Evolutionary conservation across 1,140 invertebrate genomes (phyloP).

Genomic region (Sweltsa coloradensis): DNA sequence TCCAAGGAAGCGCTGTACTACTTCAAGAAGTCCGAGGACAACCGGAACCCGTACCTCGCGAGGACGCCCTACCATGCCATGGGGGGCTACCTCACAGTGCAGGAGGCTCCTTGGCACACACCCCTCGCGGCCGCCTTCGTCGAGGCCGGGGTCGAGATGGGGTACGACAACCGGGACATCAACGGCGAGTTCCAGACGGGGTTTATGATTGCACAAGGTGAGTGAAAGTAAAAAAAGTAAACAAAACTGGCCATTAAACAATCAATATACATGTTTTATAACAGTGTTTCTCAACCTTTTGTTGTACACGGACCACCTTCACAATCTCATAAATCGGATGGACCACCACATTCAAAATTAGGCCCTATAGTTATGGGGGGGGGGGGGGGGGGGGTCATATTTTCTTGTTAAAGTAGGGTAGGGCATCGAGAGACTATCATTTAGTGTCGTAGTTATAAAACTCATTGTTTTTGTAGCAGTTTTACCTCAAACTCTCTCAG

Average conservation of each 20-base stretch:
- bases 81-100: constrained; percentile 56
- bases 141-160: constrained; percentile 75
- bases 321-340: too few species aligned
- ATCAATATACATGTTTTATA: constrained; percentile 61
- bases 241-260: too few species aligned
- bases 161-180: constrained; percentile 78
- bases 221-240: too few species aligned
- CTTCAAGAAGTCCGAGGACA: constrained; percentile 51
- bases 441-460: too few species aligned
- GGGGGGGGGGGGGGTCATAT: too few species aligned
- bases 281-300: too few species aligned
- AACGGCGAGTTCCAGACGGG: constrained; percentile 82
- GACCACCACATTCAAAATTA: too few species aligned
- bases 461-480: too few species aligned
- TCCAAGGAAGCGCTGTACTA: not conserved
- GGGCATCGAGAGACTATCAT: too few species aligned
- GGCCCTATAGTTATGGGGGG: too few species aligned
- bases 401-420: constrained; percentile 71
- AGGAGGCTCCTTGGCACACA: constrained; percentile 74
- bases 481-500: too few species aligned
- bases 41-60: constrained; percentile 67
- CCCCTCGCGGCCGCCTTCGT: constrained; percentile 74
- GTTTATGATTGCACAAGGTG: constrained; percentile 82
- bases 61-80: constrained; percentile 58
- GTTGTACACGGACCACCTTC: too few species aligned